These are phyloP conservation scores for Polypedilum pembai DNA, from an alignment of 1,140 invertebrate genomes.

Conservation along the genomic window DNA sequence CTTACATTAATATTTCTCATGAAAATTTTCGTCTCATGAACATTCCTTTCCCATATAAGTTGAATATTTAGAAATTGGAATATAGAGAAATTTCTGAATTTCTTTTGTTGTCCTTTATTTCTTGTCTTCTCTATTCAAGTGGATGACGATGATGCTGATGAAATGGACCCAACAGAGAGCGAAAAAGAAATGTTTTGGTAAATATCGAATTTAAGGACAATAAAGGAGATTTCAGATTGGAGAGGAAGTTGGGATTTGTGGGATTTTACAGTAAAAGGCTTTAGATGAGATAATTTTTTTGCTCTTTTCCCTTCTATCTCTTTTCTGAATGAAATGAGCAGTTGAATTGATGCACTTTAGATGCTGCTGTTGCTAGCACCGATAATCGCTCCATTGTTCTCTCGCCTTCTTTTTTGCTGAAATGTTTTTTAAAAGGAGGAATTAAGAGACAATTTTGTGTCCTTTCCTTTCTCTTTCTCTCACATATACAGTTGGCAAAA, in stretches of 20 bases:
- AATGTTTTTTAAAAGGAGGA: too few species aligned
- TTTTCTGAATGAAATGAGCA: too few species aligned
- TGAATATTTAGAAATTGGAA: background rate
- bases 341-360: too few species aligned
- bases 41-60: background rate
- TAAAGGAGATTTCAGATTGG: constrained; percentile 18
- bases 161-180: constrained; percentile 16
- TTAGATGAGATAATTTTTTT: constrained; percentile 21
- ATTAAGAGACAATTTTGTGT: too few species aligned
- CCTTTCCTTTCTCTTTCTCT: too few species aligned
- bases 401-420: too few species aligned
- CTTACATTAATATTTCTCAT: background rate
- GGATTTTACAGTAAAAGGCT: constrained; percentile 22
- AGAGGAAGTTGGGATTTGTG: constrained; percentile 20
- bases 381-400: too few species aligned
- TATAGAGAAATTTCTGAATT: background rate
- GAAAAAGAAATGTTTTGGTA: constrained; percentile 10
- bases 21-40: background rate
- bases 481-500: too few species aligned
- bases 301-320: background rate
- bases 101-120: background rate
- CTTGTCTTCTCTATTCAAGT: background rate
- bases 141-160: constrained; percentile 3
- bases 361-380: too few species aligned
- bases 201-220: constrained; percentile 26